These are phyloP conservation scores for Tipula confusa DNA, from an alignment of 2,888 invertebrate genomes.

Conservation along the genomic window DNA sequence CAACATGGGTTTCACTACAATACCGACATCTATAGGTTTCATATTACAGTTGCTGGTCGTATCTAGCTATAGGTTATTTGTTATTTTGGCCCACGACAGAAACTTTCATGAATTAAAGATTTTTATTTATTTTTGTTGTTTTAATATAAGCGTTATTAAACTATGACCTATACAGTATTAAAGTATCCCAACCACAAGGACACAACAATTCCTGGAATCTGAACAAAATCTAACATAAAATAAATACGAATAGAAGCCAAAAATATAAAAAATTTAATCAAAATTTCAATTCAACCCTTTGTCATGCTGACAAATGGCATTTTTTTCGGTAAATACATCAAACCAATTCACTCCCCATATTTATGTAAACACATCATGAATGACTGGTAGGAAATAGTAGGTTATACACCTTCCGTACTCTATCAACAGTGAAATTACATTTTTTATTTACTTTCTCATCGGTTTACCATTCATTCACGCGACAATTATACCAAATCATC, in stretches of 20 bases:
- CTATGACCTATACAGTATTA: too few relatives aligned
- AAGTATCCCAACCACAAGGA: too few relatives aligned
- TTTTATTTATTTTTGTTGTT: too few relatives aligned
- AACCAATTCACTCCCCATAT: neutral
- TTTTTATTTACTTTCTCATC: neutral
- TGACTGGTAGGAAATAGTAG: slow-evolving; percentile 3
- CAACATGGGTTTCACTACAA: too few relatives aligned
- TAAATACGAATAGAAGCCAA: neutral
- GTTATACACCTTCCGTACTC: neutral
- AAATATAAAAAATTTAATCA: neutral
- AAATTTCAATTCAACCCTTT: neutral
- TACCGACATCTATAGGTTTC: too few relatives aligned
- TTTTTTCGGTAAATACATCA: neutral
- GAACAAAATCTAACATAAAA: neutral
- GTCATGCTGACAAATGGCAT: neutral
- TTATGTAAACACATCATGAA: neutral
- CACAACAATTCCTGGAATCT: too few relatives aligned
- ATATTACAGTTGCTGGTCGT: too few relatives aligned
- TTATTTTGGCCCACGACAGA: too few relatives aligned
- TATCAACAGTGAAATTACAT: neutral
- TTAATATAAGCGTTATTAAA: too few relatives aligned
- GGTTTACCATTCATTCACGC: neutral
- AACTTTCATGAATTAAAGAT: too few relatives aligned
- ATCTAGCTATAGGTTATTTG: too few relatives aligned
- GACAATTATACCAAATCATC: neutral